These are phyloP conservation scores for Drosophila hamatofila DNA, from an alignment of 2,888 invertebrate genomes.

Conservation along the genomic window DNA sequence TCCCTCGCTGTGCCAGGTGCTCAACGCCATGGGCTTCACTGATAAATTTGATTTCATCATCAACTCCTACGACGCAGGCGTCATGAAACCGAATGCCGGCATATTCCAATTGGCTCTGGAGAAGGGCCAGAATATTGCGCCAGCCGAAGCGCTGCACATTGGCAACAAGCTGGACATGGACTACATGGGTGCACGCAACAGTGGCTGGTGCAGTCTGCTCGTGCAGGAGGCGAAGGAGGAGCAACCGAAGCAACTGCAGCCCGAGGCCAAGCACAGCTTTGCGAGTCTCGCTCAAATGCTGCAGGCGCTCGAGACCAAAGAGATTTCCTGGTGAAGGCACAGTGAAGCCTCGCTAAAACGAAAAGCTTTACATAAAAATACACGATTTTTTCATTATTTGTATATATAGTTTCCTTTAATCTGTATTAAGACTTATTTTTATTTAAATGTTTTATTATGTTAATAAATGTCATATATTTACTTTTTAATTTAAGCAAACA, in stretches of 20 bases:
- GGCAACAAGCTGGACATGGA: constrained; percentile 92
- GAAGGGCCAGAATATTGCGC: constrained; percentile 84
- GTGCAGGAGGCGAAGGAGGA: constrained; percentile 33
- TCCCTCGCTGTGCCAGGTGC: constrained; percentile 90
- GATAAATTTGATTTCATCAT: constrained; percentile 91
- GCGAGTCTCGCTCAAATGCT: constrained; percentile 66
- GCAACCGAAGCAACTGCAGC: not conserved
- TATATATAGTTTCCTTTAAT: not conserved
- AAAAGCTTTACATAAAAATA: not conserved
- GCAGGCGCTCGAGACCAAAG: constrained; percentile 64
- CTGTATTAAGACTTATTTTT: not conserved
- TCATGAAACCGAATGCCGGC: constrained; percentile 80
- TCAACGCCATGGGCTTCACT: constrained; percentile 88
- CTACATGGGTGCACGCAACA: constrained; percentile 90
- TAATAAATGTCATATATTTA: not conserved
- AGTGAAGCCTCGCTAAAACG: not conserved
- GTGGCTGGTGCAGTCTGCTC: constrained; percentile 84
- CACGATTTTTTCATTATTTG: not conserved
- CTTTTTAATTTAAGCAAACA: not conserved
- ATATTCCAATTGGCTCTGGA: constrained; percentile 86
- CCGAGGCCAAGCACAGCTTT: constrained; percentile 64
- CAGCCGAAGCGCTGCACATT: constrained; percentile 91
- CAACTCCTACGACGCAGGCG: constrained; percentile 91
- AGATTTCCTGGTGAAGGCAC: constrained; percentile 74
- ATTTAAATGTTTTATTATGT: not conserved